Evolutionary conservation across 2,888 invertebrate species (phyloP).

Genomic region (Drosophila helvetica): DNA sequence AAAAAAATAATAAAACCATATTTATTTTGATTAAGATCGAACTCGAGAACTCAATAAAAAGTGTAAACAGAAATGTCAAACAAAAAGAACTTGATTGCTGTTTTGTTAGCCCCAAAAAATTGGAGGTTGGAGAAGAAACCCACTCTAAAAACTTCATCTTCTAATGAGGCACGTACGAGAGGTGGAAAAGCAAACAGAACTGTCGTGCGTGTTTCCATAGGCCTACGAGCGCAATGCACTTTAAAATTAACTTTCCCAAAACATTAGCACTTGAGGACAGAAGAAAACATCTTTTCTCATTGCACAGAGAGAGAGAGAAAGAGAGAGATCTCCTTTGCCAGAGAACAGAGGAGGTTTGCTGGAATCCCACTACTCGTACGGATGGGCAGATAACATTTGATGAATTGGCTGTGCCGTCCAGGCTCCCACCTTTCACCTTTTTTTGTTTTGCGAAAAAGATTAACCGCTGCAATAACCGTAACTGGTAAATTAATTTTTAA

Average conservation of each 20-base stretch:
- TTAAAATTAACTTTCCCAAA: conserved; percentile 73
- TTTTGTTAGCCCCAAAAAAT: conserved; percentile 73
- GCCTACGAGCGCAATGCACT: conserved; percentile 48
- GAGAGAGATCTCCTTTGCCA: conserved; percentile 35
- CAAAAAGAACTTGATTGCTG: conserved; percentile 58
- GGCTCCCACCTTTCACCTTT: conserved; percentile 40
- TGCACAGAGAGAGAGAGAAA: conserved; percentile 39
- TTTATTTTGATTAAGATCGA: conserved; percentile 74
- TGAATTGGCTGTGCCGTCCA: neutral
- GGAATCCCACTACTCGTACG: neutral
- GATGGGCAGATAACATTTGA: neutral
- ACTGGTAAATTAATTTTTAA: conserved; percentile 76
- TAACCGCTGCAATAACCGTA: conserved; percentile 77
- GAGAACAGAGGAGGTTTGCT: neutral
- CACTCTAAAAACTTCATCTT: conserved; percentile 31
- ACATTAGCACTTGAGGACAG: conserved; percentile 50
- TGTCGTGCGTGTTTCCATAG: neutral
- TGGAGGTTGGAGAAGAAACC: conserved; percentile 8
- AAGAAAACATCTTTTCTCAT: conserved; percentile 1
- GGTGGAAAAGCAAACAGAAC: conserved; percentile 43
- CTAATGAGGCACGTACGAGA: conserved; percentile 72
- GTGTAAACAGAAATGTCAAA: conserved; percentile 54
- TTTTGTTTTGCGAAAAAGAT: conserved; percentile 38
- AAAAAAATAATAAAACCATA: conserved; percentile 54
- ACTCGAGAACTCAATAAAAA: conserved; percentile 71